These are phyloP conservation scores for Lysandra bellargus DNA, from an alignment of 2,888 invertebrate genomes.

Conservation along the genomic window DNA sequence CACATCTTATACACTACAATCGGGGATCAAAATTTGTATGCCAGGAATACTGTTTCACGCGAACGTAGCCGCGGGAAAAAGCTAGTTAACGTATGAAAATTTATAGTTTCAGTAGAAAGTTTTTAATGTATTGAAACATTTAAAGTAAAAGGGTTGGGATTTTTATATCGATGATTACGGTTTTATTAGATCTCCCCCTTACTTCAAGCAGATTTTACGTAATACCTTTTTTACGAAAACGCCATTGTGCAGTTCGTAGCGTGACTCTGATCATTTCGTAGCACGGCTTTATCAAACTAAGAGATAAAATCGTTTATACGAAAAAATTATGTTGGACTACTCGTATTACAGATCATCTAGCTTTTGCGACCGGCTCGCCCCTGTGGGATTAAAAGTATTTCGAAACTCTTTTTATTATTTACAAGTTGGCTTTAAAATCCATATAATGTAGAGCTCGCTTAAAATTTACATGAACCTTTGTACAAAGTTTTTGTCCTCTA, in stretches of 20 bases:
- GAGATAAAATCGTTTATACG: conserved; percentile 12
- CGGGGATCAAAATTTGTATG: too few species aligned
- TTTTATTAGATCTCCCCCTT: not conserved
- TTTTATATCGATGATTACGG: not conserved
- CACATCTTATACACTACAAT: too few species aligned
- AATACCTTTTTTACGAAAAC: conserved; percentile 2
- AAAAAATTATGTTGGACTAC: not conserved
- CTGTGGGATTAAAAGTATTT: not conserved
- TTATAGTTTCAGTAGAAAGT: not conserved
- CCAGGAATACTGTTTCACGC: too few species aligned
- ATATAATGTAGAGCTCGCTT: not conserved
- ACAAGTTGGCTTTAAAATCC: not conserved
- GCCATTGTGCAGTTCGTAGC: conserved; percentile 3
- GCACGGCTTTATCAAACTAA: conserved; percentile 7
- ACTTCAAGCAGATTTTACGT: conserved; percentile 4
- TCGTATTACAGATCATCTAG: not conserved
- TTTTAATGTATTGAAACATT: not conserved
- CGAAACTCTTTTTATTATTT: not conserved
- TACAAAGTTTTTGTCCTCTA: not conserved
- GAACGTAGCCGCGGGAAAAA: too few species aligned
- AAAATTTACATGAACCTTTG: not conserved
- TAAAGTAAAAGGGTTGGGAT: not conserved
- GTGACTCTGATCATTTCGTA: conserved; percentile 11
- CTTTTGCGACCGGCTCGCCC: conserved; percentile 7
- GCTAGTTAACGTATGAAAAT: not conserved